Base-by-base conservation (phyloP, 2,888 invertebrate species). In the Thecophora atra region DNA sequence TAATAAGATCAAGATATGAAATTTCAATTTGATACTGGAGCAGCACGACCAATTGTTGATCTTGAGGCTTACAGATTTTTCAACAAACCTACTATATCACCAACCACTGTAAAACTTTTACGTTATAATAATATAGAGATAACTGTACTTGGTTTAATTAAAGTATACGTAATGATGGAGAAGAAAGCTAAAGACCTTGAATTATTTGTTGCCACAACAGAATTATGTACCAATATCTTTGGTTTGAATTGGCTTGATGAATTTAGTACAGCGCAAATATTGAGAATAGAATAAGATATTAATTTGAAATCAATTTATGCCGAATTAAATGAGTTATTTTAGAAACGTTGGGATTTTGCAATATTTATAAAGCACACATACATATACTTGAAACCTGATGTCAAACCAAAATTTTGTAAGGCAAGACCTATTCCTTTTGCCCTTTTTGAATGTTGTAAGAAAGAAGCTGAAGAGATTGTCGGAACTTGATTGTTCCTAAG, bases 391-490 rank as follows among this genome's bases (percentile, higher is more conserved):
- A 11, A 54, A 21, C 54, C 54, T 4, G 21, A 54, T 54, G n/a
- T 21, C 7, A 54, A n/a, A 54, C 54, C 54, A 54, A n/a, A 54
- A n/a, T 54, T 54, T 54, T 54, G 21, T n/a, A 8, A 54, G 21
- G 54, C n/a, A 17, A 54, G 54, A 54, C 21, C 54, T 21, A 7
- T 8, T n/a, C n/a, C n/a, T n/a, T 62, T 44, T 69, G 60, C 58
- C 4, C 19, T 69, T 11, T 26, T 56, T 28, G 58, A 47, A 24
- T 17, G n/a, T 1, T 69, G 56, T 60, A 58, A 60, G 15, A 60
- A 69, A 60, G 69, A 69, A 54, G 69, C 69, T 19, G 17, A n/a
- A 69, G 15, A 17, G 60, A 11, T 62, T 70, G 30, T 30, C 19
- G 11, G 62, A 47, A 62, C 30, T 60, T 42, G 62, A 26, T 21